Percentiles rank a stretch among this genome's conserved stretches.
These are phyloP conservation scores for Hoplodrina blanda DNA, from an alignment of 2,888 invertebrate species.

Conservation along the genomic window DNA sequence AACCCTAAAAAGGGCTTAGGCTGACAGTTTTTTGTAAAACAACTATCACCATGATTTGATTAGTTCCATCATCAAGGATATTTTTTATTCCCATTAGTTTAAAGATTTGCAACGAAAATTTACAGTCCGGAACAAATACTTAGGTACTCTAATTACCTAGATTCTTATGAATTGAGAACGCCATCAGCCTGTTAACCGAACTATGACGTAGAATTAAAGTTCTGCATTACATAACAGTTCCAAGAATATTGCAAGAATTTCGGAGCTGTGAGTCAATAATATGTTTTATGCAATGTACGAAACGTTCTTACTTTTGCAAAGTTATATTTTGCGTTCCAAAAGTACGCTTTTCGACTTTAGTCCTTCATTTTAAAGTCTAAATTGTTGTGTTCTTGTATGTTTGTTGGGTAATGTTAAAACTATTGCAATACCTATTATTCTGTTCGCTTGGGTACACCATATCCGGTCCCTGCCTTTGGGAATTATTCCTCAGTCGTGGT, in stretches of 20 bases:
- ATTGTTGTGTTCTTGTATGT: neutral
- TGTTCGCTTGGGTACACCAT: slow-evolving; percentile 46
- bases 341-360: neutral
- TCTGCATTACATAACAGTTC: slow-evolving; percentile 23
- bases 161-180: slow-evolving; percentile 10
- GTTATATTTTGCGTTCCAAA: slow-evolving; percentile 1
- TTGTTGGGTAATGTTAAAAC: slow-evolving; percentile 17
- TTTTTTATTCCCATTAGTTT: too few species aligned
- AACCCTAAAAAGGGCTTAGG: too few species aligned
- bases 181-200: slow-evolving; percentile 25
- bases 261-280: slow-evolving; percentile 46
- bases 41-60: too few species aligned
- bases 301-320: slow-evolving; percentile 29
- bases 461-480: slow-evolving; percentile 58
- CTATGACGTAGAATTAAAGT: slow-evolving; percentile 25
- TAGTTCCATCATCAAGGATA: too few species aligned
- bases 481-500: slow-evolving; percentile 48
- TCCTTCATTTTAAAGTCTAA: neutral
- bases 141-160: slow-evolving; percentile 27
- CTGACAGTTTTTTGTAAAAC: too few species aligned
- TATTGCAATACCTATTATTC: slow-evolving; percentile 43
- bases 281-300: slow-evolving; percentile 53
- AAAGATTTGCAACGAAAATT: neutral
- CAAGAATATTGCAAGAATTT: slow-evolving; percentile 35
- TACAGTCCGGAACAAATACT: slow-evolving; percentile 28